Percentiles rank a stretch among this genome's conserved stretches.
phyloP scores from a whole-genome alignment of 2,888 invertebrate genomes.

The Gisinianus flammeolus region DNA sequence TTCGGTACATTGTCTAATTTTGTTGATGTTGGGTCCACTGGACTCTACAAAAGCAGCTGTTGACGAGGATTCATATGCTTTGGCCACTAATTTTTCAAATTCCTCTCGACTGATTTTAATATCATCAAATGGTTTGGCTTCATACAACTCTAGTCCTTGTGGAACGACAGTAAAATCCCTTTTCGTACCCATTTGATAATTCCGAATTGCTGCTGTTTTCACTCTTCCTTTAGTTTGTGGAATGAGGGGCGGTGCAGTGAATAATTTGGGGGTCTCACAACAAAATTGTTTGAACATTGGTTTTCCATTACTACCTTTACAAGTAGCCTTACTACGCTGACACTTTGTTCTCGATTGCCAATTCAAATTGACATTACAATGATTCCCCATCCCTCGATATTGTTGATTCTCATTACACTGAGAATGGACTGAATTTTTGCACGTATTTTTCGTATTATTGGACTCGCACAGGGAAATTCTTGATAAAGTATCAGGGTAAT shows the following conservation, averaged over 20 bases:
- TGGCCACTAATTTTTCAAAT: constrained; percentile 26
- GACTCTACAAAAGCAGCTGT: background rate
- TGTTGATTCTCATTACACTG: no score
- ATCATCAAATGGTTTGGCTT: constrained; percentile 16
- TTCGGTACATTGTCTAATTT: constrained; percentile 29
- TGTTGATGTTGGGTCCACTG: background rate
- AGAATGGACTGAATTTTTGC: no score
- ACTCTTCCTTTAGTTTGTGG: background rate
- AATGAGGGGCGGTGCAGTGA: constrained; percentile 14
- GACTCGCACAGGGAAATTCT: no score
- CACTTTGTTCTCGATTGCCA: no score
- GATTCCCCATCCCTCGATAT: no score
- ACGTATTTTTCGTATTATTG: no score
- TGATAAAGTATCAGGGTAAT: no score
- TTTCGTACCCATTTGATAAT: background rate
- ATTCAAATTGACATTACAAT: no score
- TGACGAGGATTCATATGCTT: background rate
- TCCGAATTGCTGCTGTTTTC: constrained; percentile 8
- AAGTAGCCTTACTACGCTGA: no score
- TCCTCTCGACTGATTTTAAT: constrained; percentile 25
- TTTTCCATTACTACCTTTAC: no score
- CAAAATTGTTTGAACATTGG: constrained; percentile 13
- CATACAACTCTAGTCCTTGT: constrained; percentile 14
- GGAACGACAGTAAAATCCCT: constrained; percentile 18
- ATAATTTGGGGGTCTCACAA: background rate